Percentiles rank a stretch among this genome's conserved stretches.
Evolutionary conservation across 2,888 invertebrate genomes (phyloP).

Genomic region (Petrolisthes manimaculis): DNA sequence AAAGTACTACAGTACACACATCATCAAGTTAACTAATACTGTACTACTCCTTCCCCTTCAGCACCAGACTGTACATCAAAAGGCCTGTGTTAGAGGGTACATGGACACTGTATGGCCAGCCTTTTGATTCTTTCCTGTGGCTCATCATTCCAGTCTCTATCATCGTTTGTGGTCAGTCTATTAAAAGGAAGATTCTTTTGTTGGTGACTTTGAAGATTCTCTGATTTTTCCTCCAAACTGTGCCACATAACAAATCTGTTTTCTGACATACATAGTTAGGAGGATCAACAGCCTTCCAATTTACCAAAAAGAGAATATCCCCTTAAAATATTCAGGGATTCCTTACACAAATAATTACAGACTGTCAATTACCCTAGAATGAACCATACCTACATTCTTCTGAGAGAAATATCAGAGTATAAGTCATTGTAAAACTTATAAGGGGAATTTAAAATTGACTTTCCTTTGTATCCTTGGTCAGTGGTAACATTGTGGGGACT

Average conservation of each 20-base stretch:
- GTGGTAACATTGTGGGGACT: slow-evolving; percentile 35
- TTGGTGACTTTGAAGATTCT: too few relatives aligned
- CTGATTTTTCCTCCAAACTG: too few relatives aligned
- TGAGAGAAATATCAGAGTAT: background rate
- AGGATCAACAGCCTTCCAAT: too few relatives aligned
- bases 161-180: slow-evolving; percentile 37
- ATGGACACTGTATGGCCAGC: slow-evolving; percentile 54
- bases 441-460: background rate
- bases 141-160: slow-evolving; percentile 32
- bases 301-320: too few relatives aligned
- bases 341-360: too few relatives aligned
- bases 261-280: too few relatives aligned
- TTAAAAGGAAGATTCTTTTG: too few relatives aligned
- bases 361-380: background rate
- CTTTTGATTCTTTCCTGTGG: slow-evolving; percentile 48
- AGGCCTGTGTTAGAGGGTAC: slow-evolving; percentile 53
- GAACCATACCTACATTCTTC: background rate
- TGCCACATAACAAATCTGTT: too few relatives aligned
- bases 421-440: background rate
- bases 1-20: too few relatives aligned
- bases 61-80: slow-evolving; percentile 54
- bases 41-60: background rate
- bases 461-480: background rate
- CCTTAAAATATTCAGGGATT: too few relatives aligned
- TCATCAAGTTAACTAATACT: background rate